A percentile compares a stretch with the other conserved stretches of the same genome.
These are phyloP conservation scores for Anisognathus igniventris DNA, from an alignment of 2,797 vertebrate genomes.

Conservation along the genomic window DNA sequence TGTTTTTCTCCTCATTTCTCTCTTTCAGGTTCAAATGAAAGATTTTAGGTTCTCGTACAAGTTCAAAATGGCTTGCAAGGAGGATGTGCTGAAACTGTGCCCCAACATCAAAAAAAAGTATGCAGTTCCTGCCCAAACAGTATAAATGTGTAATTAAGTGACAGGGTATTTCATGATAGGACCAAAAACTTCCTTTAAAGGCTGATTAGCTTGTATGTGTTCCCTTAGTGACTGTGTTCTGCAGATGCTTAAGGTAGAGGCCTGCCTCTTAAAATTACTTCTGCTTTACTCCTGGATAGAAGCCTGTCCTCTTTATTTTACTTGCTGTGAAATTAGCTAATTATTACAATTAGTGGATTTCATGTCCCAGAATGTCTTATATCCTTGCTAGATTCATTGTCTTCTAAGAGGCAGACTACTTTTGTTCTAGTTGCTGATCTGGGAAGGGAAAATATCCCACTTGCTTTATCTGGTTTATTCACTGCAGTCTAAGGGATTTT, in stretches of 20 bases:
- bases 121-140: slow-evolving; percentile 26
- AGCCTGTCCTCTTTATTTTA: background rate
- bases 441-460: background rate
- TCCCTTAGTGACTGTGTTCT: background rate
- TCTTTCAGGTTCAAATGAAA: slow-evolving; percentile 91
- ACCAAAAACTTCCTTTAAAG: background rate
- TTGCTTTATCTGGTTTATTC: background rate
- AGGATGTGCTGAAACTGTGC: slow-evolving; percentile 95
- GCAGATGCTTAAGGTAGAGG: background rate
- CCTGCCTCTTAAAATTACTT: background rate
- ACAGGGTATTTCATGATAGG: background rate
- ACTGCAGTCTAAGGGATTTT: background rate
- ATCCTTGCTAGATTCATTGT: background rate
- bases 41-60: slow-evolving; percentile 98
- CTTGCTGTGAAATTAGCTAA: background rate
- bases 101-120: slow-evolving; percentile 99
- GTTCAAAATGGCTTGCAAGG: slow-evolving; percentile 98
- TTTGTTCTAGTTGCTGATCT: background rate
- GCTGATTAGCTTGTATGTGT: background rate
- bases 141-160: background rate
- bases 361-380: background rate
- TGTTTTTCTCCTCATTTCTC: background rate
- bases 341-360: background rate
- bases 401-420: background rate
- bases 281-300: background rate